A percentile compares a stretch with the other conserved stretches of the same genome.
These are phyloP conservation scores for Coluber constrictor DNA, from an alignment of 2,797 vertebrate genomes.

Conservation along the genomic window DNA sequence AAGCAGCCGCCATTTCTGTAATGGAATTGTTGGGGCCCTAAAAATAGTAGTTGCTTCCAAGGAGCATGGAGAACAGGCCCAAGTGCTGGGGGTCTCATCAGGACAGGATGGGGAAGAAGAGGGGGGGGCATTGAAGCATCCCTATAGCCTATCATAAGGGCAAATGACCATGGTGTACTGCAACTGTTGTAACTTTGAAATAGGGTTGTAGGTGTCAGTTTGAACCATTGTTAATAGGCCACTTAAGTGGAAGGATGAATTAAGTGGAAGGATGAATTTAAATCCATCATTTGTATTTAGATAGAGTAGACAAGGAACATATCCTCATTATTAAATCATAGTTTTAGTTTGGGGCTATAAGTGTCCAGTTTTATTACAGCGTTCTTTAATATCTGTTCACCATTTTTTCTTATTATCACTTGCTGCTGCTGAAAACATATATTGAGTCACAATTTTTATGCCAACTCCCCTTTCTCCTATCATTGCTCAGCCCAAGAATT, in stretches of 20 bases:
- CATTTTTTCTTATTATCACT: background rate
- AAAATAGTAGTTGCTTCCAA: background rate
- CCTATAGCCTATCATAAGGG: background rate
- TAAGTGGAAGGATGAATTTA: background rate
- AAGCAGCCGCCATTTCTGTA: background rate
- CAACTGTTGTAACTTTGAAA: background rate
- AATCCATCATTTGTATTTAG: background rate
- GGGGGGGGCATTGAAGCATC: background rate
- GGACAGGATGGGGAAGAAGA: background rate
- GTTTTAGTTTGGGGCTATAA: background rate
- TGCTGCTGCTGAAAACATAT: conserved; percentile 42
- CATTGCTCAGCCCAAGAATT: background rate
- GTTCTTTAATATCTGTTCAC: background rate
- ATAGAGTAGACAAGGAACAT: background rate
- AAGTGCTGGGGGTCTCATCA: background rate
- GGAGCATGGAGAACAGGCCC: background rate
- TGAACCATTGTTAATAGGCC: background rate
- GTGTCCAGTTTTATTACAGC: conserved; percentile 16
- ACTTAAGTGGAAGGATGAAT: background rate
- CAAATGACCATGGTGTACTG: background rate
- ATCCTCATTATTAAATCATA: background rate
- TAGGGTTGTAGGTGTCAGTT: background rate
- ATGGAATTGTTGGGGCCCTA: background rate
- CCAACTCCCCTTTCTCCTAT: conserved; percentile 41
- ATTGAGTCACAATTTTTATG: conserved; percentile 55